Conservation (phyloP, 2,797 vertebrate genomes). For the Dipus sagitta region DNA sequence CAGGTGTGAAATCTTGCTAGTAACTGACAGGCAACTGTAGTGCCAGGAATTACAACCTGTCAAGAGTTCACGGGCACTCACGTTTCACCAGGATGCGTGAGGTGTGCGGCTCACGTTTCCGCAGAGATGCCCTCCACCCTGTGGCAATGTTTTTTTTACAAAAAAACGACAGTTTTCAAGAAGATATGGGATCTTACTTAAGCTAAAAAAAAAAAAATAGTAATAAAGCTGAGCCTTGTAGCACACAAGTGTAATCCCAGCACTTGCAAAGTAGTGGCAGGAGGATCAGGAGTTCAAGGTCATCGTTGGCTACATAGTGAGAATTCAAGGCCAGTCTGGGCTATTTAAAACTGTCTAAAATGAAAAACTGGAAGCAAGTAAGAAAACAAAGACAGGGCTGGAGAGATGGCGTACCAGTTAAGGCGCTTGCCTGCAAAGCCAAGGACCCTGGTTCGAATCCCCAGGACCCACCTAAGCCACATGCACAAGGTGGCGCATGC, state of each 20-base stretch:
- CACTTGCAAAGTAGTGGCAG: too few relatives aligned
- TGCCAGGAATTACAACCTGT: slow-evolving; percentile 62
- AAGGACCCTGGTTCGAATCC: background rate
- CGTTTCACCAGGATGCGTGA: slow-evolving; percentile 44
- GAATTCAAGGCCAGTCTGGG: background rate
- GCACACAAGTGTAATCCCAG: background rate
- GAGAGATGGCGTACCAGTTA: background rate
- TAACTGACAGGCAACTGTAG: slow-evolving; percentile 55
- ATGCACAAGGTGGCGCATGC: too few relatives aligned
- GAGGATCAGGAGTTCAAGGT: background rate
- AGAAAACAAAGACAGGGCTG: background rate
- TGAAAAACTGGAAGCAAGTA: too few relatives aligned
- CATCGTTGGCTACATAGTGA: background rate
- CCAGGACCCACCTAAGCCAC: background rate
- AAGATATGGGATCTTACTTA: slow-evolving; percentile 65
- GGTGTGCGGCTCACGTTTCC: slow-evolving; percentile 57
- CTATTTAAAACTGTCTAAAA: background rate
- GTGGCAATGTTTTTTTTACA: background rate
- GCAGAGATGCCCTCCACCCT: background rate
- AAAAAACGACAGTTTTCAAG: slow-evolving; percentile 70
- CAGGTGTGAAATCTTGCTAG: background rate
- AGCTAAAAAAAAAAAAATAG: slow-evolving; percentile 20
- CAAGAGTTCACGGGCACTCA: slow-evolving; percentile 66
- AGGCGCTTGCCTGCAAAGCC: background rate
- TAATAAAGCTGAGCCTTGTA: background rate